Evolutionary conservation across 2,888 invertebrate species (phyloP).

Genomic region (Eupeodes latifasciatus): DNA sequence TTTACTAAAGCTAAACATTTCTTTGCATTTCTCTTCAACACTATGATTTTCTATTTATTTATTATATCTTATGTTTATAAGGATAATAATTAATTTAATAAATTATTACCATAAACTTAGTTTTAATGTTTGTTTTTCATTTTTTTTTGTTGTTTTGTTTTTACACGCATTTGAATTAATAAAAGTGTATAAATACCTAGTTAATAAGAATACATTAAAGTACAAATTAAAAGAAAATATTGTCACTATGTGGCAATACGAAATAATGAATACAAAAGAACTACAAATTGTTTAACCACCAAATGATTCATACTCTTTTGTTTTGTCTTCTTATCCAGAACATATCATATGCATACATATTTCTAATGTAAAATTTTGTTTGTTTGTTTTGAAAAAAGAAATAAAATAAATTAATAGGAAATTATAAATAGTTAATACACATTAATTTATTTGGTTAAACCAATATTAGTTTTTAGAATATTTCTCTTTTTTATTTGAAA

Average conservation of each 20-base stretch:
- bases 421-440: slow-evolving; percentile 45
- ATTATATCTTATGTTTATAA: slow-evolving; percentile 5
- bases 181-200: slow-evolving; percentile 39
- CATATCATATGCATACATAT: slow-evolving; percentile 38
- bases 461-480: slow-evolving; percentile 25
- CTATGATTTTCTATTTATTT: slow-evolving; percentile 33
- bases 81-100: slow-evolving; percentile 71
- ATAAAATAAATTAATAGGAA: slow-evolving; percentile 60
- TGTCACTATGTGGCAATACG: slow-evolving; percentile 26
- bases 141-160: neutral
- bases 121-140: slow-evolving; percentile 28
- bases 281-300: slow-evolving; percentile 61
- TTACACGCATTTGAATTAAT: slow-evolving; percentile 45
- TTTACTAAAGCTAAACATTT: neutral
- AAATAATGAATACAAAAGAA: slow-evolving; percentile 21
- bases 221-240: slow-evolving; percentile 19
- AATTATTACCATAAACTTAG: slow-evolving; percentile 70
- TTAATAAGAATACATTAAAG: slow-evolving; percentile 39
- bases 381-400: slow-evolving; percentile 11
- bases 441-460: slow-evolving; percentile 40
- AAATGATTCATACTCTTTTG: slow-evolving; percentile 66
- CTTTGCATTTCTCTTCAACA: slow-evolving; percentile 52
- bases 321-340: slow-evolving; percentile 33
- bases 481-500: slow-evolving; percentile 39
- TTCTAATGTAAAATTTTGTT: slow-evolving; percentile 15